A percentile compares a stretch with the other conserved stretches of the same genome.
Evolutionary conservation across 2,113 vertebrate species (phyloP).

Genomic region (Ursus arctos): DNA sequence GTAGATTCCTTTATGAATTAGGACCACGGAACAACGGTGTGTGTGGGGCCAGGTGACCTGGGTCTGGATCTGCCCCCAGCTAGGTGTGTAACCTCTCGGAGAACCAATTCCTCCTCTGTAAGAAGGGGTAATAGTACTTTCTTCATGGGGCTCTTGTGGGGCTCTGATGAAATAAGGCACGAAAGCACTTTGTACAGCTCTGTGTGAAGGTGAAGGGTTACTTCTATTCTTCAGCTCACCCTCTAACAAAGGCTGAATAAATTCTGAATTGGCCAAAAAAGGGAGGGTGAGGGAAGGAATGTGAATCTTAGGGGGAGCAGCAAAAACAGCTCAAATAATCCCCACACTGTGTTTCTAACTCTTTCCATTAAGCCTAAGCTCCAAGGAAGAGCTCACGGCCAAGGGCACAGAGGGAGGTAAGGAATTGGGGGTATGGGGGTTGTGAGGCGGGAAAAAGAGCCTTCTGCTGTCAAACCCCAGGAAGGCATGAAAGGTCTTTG

Average conservation of each 20-base stretch:
- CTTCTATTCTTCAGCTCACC: slow-evolving; percentile 36
- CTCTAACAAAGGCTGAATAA: slow-evolving; percentile 69
- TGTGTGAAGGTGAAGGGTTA: slow-evolving; percentile 24
- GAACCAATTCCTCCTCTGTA: neutral
- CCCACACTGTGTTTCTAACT: slow-evolving; percentile 29
- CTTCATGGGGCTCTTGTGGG: neutral
- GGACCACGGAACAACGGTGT: neutral
- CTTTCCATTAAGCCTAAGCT: neutral
- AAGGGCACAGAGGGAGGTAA: neutral
- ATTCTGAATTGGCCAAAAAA: slow-evolving; percentile 48
- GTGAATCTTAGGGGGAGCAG: slow-evolving; percentile 54
- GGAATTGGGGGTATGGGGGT: accelerated
- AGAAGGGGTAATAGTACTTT: neutral
- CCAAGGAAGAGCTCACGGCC: neutral
- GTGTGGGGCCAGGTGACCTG: neutral
- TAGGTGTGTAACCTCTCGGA: neutral
- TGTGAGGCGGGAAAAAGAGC: neutral
- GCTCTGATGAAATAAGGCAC: neutral
- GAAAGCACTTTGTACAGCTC: neutral
- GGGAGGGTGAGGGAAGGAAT: slow-evolving; percentile 62
- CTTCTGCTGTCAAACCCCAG: neutral
- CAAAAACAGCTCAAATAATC: slow-evolving; percentile 43
- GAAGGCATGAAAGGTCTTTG: neutral
- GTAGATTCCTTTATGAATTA: neutral
- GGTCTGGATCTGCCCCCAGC: neutral